Conservation (phyloP, 1,140 invertebrate genomes). For the Sitobion miscanthi region DNA sequence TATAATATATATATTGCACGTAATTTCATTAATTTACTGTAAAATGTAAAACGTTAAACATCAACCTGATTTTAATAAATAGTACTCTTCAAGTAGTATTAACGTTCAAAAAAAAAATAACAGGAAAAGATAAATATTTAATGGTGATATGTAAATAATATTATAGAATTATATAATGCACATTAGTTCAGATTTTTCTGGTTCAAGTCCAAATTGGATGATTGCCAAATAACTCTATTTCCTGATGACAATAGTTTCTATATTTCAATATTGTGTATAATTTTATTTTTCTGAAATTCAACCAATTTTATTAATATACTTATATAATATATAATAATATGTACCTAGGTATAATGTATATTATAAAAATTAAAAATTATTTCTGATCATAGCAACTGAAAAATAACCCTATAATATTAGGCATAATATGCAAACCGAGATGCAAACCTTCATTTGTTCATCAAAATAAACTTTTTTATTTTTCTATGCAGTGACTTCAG, state of each 20-base stretch:
- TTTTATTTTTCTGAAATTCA: not conserved
- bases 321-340: too few species aligned
- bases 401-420: not conserved
- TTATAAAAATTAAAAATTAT: not conserved
- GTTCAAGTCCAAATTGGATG: conserved; percentile 22
- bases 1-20: not conserved
- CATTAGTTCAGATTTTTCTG: conserved; percentile 42
- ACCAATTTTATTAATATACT: not conserved
- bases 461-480: not conserved
- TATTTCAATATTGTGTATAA: not conserved
- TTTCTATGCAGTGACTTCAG: not conserved
- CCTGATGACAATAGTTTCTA: conserved; percentile 28
- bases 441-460: not conserved
- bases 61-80: not conserved
- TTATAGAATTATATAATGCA: conserved; percentile 29
- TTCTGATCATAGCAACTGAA: not conserved
- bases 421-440: not conserved
- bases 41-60: not conserved
- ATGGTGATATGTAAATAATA: conserved; percentile 35
- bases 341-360: not conserved
- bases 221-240: conserved; percentile 34
- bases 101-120: not conserved
- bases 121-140: conserved; percentile 36
- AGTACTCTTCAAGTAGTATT: conserved; percentile 22
- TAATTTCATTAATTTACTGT: conserved; percentile 2